Evolutionary conservation across 2,888 invertebrate genomes (phyloP).

Genomic region (Campopleginae sp.): DNA sequence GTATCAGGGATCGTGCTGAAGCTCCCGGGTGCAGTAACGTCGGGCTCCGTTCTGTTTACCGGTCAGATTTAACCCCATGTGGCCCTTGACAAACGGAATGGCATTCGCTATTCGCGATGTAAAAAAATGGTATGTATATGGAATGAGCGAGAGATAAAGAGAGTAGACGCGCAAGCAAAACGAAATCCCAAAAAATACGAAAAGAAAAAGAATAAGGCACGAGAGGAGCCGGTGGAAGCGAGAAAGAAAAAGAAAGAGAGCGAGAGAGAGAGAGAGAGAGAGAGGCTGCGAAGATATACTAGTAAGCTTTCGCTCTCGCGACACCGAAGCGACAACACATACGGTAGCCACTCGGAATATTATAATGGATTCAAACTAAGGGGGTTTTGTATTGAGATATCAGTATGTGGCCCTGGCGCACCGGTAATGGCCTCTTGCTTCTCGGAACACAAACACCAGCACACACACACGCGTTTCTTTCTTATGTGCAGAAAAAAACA

Average conservation of each 20-base stretch:
- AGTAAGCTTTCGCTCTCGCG: slow-evolving; percentile 55
- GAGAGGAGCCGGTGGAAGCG: neutral
- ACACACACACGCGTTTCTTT: slow-evolving; percentile 58
- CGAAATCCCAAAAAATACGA: slow-evolving; percentile 1
- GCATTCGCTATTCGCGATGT: slow-evolving; percentile 70
- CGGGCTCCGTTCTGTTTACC: slow-evolving; percentile 19
- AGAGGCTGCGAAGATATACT: slow-evolving; percentile 53
- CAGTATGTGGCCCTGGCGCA: slow-evolving; percentile 81
- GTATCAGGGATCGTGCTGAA: slow-evolving; percentile 50
- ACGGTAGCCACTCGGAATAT: slow-evolving; percentile 74
- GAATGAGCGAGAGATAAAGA: slow-evolving; percentile 35
- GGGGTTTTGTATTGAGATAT: slow-evolving; percentile 83
- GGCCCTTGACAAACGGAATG: slow-evolving; percentile 68
- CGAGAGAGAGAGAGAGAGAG: slow-evolving; percentile 64
- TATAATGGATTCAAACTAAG: slow-evolving; percentile 84
- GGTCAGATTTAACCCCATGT: slow-evolving; percentile 62
- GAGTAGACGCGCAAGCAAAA: slow-evolving; percentile 15
- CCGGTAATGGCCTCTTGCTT: slow-evolving; percentile 82
- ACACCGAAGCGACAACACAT: slow-evolving; percentile 43
- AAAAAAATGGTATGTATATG: slow-evolving; percentile 37
- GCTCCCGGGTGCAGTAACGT: slow-evolving; percentile 21
- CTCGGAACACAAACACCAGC: slow-evolving; percentile 78
- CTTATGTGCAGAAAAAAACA: slow-evolving; percentile 15
- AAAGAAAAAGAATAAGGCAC: slow-evolving; percentile 40
- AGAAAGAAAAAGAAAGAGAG: neutral